phyloP scores from a whole-genome alignment of 92 coral and sea anemone species.

The Bergia puertoricense region DNA sequence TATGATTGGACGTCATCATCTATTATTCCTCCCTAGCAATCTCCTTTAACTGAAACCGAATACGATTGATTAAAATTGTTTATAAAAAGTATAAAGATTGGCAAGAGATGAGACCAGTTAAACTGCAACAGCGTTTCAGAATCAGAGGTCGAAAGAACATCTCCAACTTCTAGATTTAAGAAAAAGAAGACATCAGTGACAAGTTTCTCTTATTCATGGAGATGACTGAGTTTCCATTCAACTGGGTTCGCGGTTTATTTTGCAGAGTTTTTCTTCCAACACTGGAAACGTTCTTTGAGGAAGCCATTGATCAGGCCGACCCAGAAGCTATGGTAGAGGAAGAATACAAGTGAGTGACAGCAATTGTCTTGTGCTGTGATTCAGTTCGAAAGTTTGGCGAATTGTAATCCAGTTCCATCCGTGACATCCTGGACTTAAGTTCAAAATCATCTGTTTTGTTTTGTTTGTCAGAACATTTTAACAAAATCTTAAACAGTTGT shows the following conservation, averaged over 20 bases:
- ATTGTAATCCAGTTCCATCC: background rate
- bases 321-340: conserved; percentile 97
- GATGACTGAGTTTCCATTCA: background rate
- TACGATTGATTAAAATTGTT: too few relatives aligned
- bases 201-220: background rate
- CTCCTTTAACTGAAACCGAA: too few relatives aligned
- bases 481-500: too few relatives aligned
- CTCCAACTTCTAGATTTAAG: background rate
- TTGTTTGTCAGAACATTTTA: too few relatives aligned
- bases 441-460: too few relatives aligned
- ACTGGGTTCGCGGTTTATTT: background rate
- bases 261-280: conserved; percentile 89
- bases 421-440: background rate
- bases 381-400: background rate
- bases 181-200: too few relatives aligned
- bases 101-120: too few relatives aligned
- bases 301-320: conserved; percentile 96
- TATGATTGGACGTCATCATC: too few relatives aligned
- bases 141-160: background rate
- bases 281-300: conserved; percentile 86
- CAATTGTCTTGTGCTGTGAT: background rate
- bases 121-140: too few relatives aligned
- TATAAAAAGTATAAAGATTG: too few relatives aligned
- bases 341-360: conserved; percentile 80
- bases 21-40: too few relatives aligned